These are phyloP conservation scores for Lutjanus campechanus DNA, from an alignment of 2,797 vertebrate genomes.

Conservation along the genomic window DNA sequence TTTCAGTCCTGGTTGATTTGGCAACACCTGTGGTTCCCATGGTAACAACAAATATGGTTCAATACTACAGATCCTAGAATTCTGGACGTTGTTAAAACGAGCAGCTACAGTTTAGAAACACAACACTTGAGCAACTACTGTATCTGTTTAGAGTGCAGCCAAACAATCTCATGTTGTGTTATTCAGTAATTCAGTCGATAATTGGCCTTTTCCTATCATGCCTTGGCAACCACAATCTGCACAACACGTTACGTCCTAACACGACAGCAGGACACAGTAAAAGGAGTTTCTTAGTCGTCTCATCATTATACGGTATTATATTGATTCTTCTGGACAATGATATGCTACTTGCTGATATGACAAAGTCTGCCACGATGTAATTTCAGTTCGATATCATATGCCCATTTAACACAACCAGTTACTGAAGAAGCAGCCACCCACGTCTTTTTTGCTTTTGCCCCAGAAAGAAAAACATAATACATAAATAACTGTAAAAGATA, in stretches of 20 bases:
- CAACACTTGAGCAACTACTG: not conserved
- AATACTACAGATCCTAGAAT: not conserved
- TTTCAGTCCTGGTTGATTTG: not conserved
- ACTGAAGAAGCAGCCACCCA: too few relatives aligned
- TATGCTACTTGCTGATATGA: too few relatives aligned
- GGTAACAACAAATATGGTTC: not conserved
- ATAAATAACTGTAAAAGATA: too few relatives aligned
- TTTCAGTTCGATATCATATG: too few relatives aligned
- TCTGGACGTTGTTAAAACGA: not conserved
- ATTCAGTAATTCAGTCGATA: not conserved
- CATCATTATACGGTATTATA: too few relatives aligned
- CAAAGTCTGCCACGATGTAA: too few relatives aligned
- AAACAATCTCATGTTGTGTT: not conserved
- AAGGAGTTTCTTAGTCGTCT: not conserved
- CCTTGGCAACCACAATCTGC: not conserved
- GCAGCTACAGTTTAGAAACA: not conserved
- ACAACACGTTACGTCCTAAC: not conserved
- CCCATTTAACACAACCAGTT: too few relatives aligned
- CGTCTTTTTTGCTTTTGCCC: too few relatives aligned
- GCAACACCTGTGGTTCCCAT: not conserved
- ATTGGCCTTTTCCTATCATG: not conserved
- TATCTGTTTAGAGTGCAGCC: not conserved
- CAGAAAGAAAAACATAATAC: too few relatives aligned
- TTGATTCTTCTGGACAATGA: too few relatives aligned
- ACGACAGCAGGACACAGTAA: not conserved